These are phyloP conservation scores for Clarias magur DNA, from an alignment of 2,113 vertebrate species.

Conservation along the genomic window DNA sequence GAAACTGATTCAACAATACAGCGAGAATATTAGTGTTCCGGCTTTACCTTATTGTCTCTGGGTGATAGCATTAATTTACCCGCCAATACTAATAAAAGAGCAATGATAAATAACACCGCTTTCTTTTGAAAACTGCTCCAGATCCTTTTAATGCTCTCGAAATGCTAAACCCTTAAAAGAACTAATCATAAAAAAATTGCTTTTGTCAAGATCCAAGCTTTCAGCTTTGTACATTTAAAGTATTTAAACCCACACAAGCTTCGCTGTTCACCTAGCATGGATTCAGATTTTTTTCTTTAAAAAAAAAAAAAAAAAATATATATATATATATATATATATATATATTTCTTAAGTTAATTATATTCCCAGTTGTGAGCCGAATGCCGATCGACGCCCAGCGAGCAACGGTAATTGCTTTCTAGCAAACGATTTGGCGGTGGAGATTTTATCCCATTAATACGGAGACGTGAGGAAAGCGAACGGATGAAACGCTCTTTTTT, in stretches of 20 bases:
- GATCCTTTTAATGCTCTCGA: conserved; percentile 66
- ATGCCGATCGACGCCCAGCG: conserved; percentile 26
- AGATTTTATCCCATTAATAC: conserved; percentile 35
- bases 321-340: too few species aligned
- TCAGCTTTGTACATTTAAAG: conserved; percentile 19
- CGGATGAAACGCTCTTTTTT: too few species aligned
- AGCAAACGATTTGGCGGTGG: conserved; percentile 10
- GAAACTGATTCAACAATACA: conserved; percentile 27
- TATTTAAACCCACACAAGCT: conserved; percentile 50
- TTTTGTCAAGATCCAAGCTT: conserved; percentile 66
- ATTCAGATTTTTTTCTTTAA: conserved; percentile 60
- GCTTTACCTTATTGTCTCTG: conserved; percentile 8
- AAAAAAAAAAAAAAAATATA: too few species aligned
- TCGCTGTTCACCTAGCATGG: conserved; percentile 68
- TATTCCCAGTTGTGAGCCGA: conserved; percentile 30
- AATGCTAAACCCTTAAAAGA: conserved; percentile 62
- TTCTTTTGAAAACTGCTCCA: conserved; percentile 56
- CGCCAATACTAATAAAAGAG: conserved; percentile 7
- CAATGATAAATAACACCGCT: conserved; percentile 56
- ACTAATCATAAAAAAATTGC: conserved; percentile 54
- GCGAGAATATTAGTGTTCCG: background rate
- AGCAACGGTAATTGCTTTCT: conserved; percentile 35
- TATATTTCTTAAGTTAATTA: conserved; percentile 16
- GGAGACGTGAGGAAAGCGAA: background rate
- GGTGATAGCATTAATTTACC: background rate